Base-by-base conservation (phyloP, 2,797 vertebrate genomes). In the Gallinago stenura region DNA sequence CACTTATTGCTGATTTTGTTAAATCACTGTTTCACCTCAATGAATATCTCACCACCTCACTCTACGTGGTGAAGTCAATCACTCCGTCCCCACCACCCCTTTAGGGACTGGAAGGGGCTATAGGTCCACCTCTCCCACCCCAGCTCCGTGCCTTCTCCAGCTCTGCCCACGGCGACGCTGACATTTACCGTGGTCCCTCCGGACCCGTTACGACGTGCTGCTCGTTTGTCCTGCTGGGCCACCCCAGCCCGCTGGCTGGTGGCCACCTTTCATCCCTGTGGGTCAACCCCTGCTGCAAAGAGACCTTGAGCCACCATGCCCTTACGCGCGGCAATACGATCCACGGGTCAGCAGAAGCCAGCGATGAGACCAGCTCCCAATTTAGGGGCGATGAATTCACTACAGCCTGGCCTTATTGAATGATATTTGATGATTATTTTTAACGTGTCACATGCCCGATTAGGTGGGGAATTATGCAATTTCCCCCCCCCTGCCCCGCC, bases 391-490 rank as follows among this genome's bases (percentile, higher is more conserved):
- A 16, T 2, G 84, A 16, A 16, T 15, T 14, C 72, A 37, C 86
- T 56, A 4, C 6, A 21, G 84, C 77, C 91, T 7, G 88, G 95
- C 81, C 78, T 75, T 43, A 16, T 3, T 80, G 57, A 75, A 66
- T 17, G 69, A 88, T 91, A 89, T 37, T 33, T 22, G 89, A 2
- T 1, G 87, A 65, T 81, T 95, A 96, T 96, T 96, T 97, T 97
- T 97, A 96, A 66, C 80, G 14, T 22, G 93, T 94, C 94, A 94
- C 94, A 94, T 93, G 95, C 80, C 91, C 30, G 54, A 50, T 89
- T 83, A 90, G 89, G 77, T 37, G 81, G 54, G 75, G 91, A 93
- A 90, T 96, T 93, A 96, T 86, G 95, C 91, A 96, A 93, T 84
- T 19, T 41, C 30, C 7, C 53, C 30, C 17, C 28, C 30, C n/a